These are phyloP conservation scores for Ceyx margarethae DNA, from an alignment of 2,113 vertebrate species.

Conservation along the genomic window DNA sequence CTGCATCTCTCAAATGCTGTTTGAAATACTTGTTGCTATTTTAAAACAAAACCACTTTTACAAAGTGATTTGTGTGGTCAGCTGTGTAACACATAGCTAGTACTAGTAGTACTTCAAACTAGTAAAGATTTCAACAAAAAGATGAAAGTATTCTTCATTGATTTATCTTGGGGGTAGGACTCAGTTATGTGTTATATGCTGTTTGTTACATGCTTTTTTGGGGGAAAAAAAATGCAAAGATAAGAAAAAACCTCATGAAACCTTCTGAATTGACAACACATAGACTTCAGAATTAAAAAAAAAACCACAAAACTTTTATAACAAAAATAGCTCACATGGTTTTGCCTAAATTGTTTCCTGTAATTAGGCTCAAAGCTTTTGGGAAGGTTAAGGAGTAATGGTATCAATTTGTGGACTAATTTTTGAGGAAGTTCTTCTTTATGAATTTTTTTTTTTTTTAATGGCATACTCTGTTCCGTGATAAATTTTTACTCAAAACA, in stretches of 20 bases:
- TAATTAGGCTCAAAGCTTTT: background rate
- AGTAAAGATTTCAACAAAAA: background rate
- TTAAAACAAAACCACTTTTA: background rate
- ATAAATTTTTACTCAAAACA: background rate
- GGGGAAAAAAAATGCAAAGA: too few relatives aligned
- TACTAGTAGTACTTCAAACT: background rate
- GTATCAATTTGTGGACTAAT: background rate
- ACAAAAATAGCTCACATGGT: background rate
- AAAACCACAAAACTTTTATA: background rate
- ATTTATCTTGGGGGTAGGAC: background rate
- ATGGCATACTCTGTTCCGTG: background rate
- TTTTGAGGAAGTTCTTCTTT: background rate
- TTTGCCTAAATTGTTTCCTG: background rate
- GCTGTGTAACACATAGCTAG: background rate
- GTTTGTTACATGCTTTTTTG: too few relatives aligned
- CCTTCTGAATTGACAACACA: background rate
- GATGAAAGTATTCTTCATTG: background rate
- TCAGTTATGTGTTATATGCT: background rate
- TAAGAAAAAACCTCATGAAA: background rate
- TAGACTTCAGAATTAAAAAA: background rate
- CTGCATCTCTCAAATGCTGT: background rate
- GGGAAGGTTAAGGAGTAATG: background rate
- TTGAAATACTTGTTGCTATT: background rate
- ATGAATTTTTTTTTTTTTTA: background rate
- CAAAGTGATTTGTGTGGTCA: background rate